Base-by-base conservation (phyloP, 2,797 vertebrate species). In the Cyprinella venusta region DNA sequence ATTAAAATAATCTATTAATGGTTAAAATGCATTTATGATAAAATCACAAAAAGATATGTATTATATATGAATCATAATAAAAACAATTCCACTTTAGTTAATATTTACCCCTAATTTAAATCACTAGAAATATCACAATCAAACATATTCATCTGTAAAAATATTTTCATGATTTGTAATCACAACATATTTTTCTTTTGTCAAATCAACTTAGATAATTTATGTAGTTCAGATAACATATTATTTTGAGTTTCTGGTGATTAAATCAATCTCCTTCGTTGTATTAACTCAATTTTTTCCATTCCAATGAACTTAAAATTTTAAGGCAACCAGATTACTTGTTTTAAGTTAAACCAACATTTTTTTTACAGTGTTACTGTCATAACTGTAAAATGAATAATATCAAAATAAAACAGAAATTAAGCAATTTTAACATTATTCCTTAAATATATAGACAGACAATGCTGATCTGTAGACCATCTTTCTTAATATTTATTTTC, bases 401-500 rank as follows among this genome's bases (percentile, higher is more conserved):
- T 36, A 48, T 50, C 18, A 36, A 82, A 65, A 69, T 21, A 21
- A 72, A 72, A 33, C 1, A 24, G 12, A 59, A 50, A 76, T 24
- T 38, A 63, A 56, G 26, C 13, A 8, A 61, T 42, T 33, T 33
- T 33, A 52, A 50, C 24, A 33, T 10, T 72, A 24, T 30, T 19
- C 5, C 9, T 54, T 69, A 7, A 54, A 79, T 40, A 54, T 24
- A 15, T 9, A 19, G 18, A 56, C 33, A 36, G 63, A 69, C 24
- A 38, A 56, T 71, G 12, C 16, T 48, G 6, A 54, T 74, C 33
- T 38, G 59, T 24, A 24, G 33, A 36, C 2, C 61, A 30, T 64
- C 19, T 70, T 54, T 50, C 19, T 79, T 26, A 65, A 48, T 42
- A 10, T 81, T 21, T 81, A 9, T 80, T 61, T 15, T 8, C 8